Conservation (phyloP, 2,113 vertebrate genomes). For the Falcunculus frontatus region DNA sequence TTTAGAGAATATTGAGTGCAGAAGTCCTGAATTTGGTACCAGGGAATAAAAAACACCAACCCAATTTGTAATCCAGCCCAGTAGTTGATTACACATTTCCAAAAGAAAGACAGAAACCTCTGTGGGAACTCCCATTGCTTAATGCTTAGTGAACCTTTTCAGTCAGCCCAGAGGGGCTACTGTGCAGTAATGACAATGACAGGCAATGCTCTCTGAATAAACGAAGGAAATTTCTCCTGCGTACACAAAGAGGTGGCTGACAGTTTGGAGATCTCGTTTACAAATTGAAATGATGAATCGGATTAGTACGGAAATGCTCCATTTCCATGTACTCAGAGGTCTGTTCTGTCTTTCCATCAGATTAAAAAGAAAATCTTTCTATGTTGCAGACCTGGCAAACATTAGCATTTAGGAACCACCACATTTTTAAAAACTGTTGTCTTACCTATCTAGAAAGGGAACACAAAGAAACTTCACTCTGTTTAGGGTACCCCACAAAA, state of each 20-base stretch:
- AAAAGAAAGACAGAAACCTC: constrained; percentile 76
- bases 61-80: constrained; percentile 62
- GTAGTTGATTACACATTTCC: constrained; percentile 66
- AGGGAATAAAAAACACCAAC: constrained; percentile 63
- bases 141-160: constrained; percentile 42
- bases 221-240: constrained; percentile 32
- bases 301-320: constrained; percentile 23
- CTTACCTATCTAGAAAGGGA: constrained; percentile 64
- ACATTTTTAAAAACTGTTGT: constrained; percentile 48
- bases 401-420: constrained; percentile 77
- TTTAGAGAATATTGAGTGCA: background rate
- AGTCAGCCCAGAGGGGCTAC: constrained; percentile 51
- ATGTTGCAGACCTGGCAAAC: constrained; percentile 69
- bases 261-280: constrained; percentile 41
- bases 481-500: constrained; percentile 40
- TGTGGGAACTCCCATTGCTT: constrained; percentile 24
- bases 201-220: constrained; percentile 43
- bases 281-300: constrained; percentile 44
- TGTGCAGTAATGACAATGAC: constrained; percentile 54
- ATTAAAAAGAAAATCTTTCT: constrained; percentile 61
- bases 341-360: constrained; percentile 75
- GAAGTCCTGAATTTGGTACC: constrained; percentile 45
- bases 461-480: constrained; percentile 56
- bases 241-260: constrained; percentile 25
- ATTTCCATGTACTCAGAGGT: constrained; percentile 40